Conservation (phyloP, 1,140 invertebrate genomes). For the Chironomus tepperi region DNA sequence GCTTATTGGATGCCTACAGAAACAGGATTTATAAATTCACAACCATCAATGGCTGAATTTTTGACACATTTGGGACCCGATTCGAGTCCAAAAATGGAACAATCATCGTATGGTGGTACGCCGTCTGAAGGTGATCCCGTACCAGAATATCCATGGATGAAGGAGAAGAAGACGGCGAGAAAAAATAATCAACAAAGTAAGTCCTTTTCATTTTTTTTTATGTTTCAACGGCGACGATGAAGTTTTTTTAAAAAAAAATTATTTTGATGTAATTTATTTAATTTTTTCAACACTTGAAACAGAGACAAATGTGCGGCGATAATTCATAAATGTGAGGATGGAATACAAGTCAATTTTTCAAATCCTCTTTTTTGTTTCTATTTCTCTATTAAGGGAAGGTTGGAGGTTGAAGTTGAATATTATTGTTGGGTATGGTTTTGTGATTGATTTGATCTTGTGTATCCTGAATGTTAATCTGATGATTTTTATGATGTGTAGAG, state of each 20-base stretch:
- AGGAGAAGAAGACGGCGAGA: constrained; percentile 90
- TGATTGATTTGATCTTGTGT: no score
- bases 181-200: constrained; percentile 71
- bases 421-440: no score
- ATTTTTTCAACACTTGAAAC: not conserved
- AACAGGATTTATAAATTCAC: constrained; percentile 84
- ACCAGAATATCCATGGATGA: constrained; percentile 95
- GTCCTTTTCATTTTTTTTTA: constrained; percentile 29
- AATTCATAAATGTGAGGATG: not conserved
- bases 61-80: constrained; percentile 61
- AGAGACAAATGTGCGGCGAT: not conserved
- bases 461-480: no score
- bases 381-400: no score
- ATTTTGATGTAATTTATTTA: not conserved
- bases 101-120: constrained; percentile 42
- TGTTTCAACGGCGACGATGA: constrained; percentile 27
- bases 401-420: no score
- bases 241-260: constrained; percentile 26
- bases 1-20: constrained; percentile 49
- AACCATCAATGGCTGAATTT: constrained; percentile 88
- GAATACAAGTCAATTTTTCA: not conserved
- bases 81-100: constrained; percentile 42
- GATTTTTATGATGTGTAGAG: no score
- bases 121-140: constrained; percentile 57
- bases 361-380: no score